Evolutionary conservation across 2,888 invertebrate species (phyloP), one percentile per base, ranked within the genome.

Genomic region (Chymomyza procnemis): DNA sequence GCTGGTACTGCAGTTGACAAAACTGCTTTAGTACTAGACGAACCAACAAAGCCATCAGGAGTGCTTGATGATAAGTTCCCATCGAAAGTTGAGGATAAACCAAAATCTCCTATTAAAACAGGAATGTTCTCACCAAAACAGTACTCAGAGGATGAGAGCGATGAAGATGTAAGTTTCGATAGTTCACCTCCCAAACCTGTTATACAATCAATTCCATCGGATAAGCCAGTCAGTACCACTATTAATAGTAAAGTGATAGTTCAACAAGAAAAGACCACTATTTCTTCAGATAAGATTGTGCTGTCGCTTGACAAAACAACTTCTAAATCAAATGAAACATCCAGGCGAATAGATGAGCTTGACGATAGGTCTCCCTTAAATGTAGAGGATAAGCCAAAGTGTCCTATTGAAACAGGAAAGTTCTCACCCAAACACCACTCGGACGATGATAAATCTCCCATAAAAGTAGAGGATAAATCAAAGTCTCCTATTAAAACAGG

Each of bases 21-120:
- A 16, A 30, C 56, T 26, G 30, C 22, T 22, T n/a, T 56, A 6
- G 30, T 30, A 16, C 56, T 76, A 55, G 80, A 78, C 52, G 56
- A 56, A 26, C 19, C 19, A 16, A 6, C 56, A 8, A 56, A 22
- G 16, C 30, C 16, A 16, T 4, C 26, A 5, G 26, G 26, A 26
- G 26, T 26, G 26, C 26, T 26, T 56, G 19, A 19, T 26, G 55
- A 56, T 14, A 56, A 56, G 55, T 14, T 26, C 9, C 55, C 19
- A 5, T 3, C 22, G 21, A 56, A 56, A 47, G 12, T 47, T n/a
- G 55, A 18, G 9, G 55, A 56, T 14, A 56, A 56, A 14, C 22
- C 55, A 6, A 56, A 56, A 12, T 18, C 55, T 4, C 19, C 26
- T 1, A 56, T 26, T 8, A 26, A 22, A 21, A 14, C 22, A 21